These are phyloP conservation scores for Trachythela sp. DNA, from an alignment of 64 coral and sea anemone genomes.

Conservation along the genomic window DNA sequence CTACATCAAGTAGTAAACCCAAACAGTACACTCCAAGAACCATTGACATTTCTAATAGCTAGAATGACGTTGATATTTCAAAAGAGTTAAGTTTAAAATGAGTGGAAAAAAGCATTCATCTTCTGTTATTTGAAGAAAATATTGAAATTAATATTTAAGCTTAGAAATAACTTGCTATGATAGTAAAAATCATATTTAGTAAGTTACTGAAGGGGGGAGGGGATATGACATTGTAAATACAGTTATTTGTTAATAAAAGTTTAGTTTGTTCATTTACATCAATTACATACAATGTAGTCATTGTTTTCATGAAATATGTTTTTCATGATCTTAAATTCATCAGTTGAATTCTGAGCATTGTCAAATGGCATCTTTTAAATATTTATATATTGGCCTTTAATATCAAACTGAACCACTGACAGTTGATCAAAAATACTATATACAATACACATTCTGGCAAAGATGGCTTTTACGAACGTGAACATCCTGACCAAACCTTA, in stretches of 20 bases:
- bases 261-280: no score
- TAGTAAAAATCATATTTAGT: not conserved
- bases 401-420: not conserved
- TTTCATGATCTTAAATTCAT: conserved; percentile 5
- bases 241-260: not conserved
- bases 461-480: no score
- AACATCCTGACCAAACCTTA: not conserved
- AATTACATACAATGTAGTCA: not conserved
- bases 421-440: not conserved
- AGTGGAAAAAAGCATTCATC: not conserved
- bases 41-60: no score
- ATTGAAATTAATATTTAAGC: not conserved
- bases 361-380: not conserved
- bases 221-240: not conserved
- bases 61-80: no score
- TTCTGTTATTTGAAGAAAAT: not conserved
- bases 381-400: not conserved
- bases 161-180: not conserved
- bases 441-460: not conserved
- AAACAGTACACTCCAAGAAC: no score
- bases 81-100: no score
- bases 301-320: not conserved
- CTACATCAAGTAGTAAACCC: not conserved
- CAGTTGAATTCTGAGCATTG: not conserved
- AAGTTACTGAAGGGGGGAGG: not conserved